Base-by-base conservation (phyloP, 1,140 invertebrate genomes). In the Zaprionus capensis region DNA sequence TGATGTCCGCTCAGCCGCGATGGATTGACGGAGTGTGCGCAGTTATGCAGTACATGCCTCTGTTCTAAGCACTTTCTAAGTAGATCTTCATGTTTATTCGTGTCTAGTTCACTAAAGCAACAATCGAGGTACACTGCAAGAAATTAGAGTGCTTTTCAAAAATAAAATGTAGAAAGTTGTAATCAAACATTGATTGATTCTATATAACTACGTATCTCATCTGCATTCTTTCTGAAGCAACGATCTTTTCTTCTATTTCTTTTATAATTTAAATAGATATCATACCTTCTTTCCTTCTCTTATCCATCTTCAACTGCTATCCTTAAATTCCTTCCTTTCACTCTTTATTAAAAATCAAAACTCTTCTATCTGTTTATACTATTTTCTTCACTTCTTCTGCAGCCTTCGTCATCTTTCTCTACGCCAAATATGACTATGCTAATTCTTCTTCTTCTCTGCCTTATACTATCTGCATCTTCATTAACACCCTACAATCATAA, bases 51-150 rank as follows among this genome's bases (percentile, higher is more conserved):
- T 44, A 14, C 34, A 17, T 55, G 68, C 41, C 26, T 15, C n/a
- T 49, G 38, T 58, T 26, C 76, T 63, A 36, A n/a, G 4, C 49
- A 72, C 59, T 61, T 72, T 80, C 63, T 62, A 71, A 73, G 66
- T 76, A 28, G 36, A 51, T 71, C 22, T 36, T 22, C n/a, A 5
- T 28, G 12, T 38, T 49, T 28, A 28, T 28, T 49, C 46, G 2
- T 28, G 7, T 67, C 17, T 59, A 64, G 61, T 51, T 57, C 1
- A 51, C 55, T 53, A 46, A 62, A 41, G 31, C 49, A 51, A 49
- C 24, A 58, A 71, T 64, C 38, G 34, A 31, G 59, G 41, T 68
- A 61, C 71, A 74, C 71, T 28, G 7, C 34, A 22, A 62, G 28
- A 73, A 71, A 22, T 38, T 36, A 17, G 2, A 17, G 56, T 7